Conservation (phyloP, 1,140 invertebrate genomes). For the Brachionus sp. region DNA sequence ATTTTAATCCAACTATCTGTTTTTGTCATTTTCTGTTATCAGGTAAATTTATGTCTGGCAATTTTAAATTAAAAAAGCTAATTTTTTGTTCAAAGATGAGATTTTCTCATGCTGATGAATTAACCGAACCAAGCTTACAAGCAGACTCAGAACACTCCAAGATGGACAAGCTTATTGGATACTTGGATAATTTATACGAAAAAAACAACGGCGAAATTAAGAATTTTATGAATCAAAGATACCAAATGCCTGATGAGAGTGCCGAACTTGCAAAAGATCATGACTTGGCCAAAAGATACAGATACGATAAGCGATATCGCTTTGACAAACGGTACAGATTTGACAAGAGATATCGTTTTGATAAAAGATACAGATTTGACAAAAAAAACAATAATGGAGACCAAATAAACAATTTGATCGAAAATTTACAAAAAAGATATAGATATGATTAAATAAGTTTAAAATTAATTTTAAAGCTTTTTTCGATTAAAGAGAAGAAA, state of each 20-base stretch:
- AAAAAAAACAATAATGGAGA: slow-evolving; percentile 10
- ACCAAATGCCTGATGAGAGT: not conserved
- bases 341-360: slow-evolving; percentile 36
- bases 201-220: slow-evolving; percentile 1
- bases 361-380: slow-evolving; percentile 45
- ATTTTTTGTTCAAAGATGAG: not conserved
- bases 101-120: not conserved
- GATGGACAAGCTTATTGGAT: not conserved
- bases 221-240: not conserved
- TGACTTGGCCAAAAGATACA: slow-evolving; percentile 12
- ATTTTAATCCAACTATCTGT: not conserved
- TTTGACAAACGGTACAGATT: slow-evolving; percentile 36
- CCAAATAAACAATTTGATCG: not conserved
- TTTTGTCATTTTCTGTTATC: slow-evolving; percentile 17
- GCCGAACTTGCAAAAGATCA: not conserved
- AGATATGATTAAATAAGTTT: not conserved
- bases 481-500: not conserved
- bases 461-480: not conserved
- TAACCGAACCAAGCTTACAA: not conserved
- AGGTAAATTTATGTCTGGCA: not conserved
- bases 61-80: not conserved
- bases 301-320: slow-evolving; percentile 20
- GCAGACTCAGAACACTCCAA: not conserved
- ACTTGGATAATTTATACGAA: not conserved
- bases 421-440: slow-evolving; percentile 16